phyloP scores from a whole-genome alignment of 1,140 invertebrate species.

The Eriocheir sinensis region DNA sequence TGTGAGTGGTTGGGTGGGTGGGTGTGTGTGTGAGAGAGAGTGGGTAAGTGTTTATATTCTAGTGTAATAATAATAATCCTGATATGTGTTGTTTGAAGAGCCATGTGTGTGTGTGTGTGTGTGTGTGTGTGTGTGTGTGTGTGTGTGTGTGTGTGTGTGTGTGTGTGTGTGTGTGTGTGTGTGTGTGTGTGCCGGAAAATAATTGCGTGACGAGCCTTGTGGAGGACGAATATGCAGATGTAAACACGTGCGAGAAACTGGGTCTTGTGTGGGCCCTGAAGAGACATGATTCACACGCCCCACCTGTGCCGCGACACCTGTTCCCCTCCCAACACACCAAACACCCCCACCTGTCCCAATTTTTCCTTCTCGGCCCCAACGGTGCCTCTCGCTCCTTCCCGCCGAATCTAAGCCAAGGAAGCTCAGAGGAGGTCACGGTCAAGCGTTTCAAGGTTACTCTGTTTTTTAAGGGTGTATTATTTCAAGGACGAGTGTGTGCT shows the following conservation, averaged over 20 bases:
- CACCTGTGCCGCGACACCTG: not conserved
- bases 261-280: not conserved
- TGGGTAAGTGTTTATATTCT: too few species aligned
- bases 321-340: not conserved
- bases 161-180: not conserved
- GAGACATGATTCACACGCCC: not conserved
- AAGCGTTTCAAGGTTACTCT: not conserved
- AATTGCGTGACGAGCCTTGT: too few species aligned
- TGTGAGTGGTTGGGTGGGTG: too few species aligned
- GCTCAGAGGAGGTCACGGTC: not conserved
- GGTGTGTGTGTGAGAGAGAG: too few species aligned
- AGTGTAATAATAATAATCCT: too few species aligned
- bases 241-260: not conserved
- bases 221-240: too few species aligned
- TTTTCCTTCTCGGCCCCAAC: not conserved
- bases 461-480: not conserved
- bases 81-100: too few species aligned
- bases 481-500: too few species aligned
- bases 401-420: too few species aligned
- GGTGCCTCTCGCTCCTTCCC: too few species aligned
- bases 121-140: conserved; percentile 14
- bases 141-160: not conserved
- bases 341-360: not conserved
- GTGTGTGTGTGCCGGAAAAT: too few species aligned
- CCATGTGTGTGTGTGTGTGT: conserved; percentile 3